phyloP scores from a whole-genome alignment of 2,888 invertebrate genomes.

The Apamea epomidion region DNA sequence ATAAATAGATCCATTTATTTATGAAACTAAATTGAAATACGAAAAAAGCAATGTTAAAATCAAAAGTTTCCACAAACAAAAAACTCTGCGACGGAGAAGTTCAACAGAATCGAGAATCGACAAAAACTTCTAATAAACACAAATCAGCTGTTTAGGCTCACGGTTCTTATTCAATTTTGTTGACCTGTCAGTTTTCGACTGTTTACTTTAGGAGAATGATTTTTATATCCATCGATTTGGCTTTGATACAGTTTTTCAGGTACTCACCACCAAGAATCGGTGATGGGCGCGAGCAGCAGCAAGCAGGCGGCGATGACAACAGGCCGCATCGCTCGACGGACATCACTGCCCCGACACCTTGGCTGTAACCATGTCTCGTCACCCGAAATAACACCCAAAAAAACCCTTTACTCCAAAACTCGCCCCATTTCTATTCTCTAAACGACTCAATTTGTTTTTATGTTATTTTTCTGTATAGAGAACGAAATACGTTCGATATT shows the following conservation, averaged over 20 bases:
- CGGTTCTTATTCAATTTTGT: constrained; percentile 50
- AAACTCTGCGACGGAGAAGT: constrained; percentile 47
- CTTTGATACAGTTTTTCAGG: constrained; percentile 37
- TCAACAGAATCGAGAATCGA: constrained; percentile 33
- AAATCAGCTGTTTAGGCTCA: constrained; percentile 65
- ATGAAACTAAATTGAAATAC: not conserved
- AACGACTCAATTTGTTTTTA: constrained; percentile 61
- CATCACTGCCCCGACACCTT: constrained; percentile 86
- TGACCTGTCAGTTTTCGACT: constrained; percentile 23
- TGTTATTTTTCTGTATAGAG: constrained; percentile 65
- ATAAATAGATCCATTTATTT: constrained; percentile 16
- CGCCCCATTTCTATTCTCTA: constrained; percentile 66
- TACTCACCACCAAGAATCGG: constrained; percentile 97
- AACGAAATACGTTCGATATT: constrained; percentile 76
- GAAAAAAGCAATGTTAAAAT: constrained; percentile 8
- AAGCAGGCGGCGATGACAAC: constrained; percentile 95
- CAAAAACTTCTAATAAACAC: constrained; percentile 64
- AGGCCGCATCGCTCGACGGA: constrained; percentile 92
- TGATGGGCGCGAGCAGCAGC: constrained; percentile 96
- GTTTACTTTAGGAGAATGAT: constrained; percentile 14
- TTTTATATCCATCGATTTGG: constrained; percentile 31
- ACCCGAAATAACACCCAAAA: constrained; percentile 69
- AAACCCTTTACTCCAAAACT: constrained; percentile 64
- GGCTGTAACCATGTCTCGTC: constrained; percentile 72
- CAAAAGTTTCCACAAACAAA: constrained; percentile 42